Base-by-base conservation (phyloP, 2,797 vertebrate genomes). In the Melanogrammus aeglefinus region DNA sequence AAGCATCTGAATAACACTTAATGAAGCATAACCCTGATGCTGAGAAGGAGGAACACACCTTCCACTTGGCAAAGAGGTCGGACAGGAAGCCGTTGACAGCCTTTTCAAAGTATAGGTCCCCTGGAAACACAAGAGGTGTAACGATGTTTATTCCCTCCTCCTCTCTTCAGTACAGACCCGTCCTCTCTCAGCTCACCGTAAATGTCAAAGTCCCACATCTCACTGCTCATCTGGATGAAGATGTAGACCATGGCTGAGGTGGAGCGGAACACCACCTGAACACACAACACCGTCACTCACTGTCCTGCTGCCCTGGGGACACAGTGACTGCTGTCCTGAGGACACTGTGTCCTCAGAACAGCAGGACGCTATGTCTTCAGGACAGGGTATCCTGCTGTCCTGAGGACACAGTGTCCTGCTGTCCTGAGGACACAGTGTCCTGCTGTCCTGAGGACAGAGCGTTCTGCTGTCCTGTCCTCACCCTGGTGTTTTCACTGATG, bases 121-220 rank as follows among this genome's bases (percentile, higher is more conserved):
- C 41, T 72, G 10, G 0, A 12, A 9, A 18, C 77, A 0, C 79
- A 16, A 74, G 13, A 13, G 31, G 74, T 0, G 31, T 9, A 57
- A 31, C 24, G 3, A 14, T 27, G 9, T 74, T 0, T 7, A n/a
- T 1, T 66, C 33, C 0, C 3, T 38, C 12, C 27, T 0, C 6
- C 73, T 70, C 14, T 57, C 51, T 57, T 21, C 51, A 57, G 51
- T n/a, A 6, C 51, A 21, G 3, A 4, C 4, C 47, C 3, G 10
- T 13, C 18, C 44, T 16, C 21, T 57, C 51, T n/a, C 5, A 57
- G 84, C 94, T 16, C 87, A 99, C 98, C 98, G 44, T 98, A 99
- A 86, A 99, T 98, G 91, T 99, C 97, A 87, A 99, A 99, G 92
- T 99, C 96, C 98, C 98, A 99, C 97, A 99, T 99, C 92, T 99